phyloP scores from a whole-genome alignment of 2,797 vertebrate genomes.

The Anableps anableps region DNA sequence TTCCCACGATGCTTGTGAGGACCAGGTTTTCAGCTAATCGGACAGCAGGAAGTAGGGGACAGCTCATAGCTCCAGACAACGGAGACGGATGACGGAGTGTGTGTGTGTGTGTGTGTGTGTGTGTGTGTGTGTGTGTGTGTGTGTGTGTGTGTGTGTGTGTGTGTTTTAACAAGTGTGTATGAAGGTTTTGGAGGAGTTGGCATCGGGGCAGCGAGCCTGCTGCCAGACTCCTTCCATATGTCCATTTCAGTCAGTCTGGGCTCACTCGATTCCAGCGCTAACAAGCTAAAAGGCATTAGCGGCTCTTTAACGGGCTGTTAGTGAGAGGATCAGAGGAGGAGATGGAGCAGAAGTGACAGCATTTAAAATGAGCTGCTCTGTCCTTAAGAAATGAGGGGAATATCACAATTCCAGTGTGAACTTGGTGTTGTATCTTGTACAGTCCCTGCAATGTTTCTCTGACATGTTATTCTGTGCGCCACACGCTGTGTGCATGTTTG shows the following conservation, averaged over 20 bases:
- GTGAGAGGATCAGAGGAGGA: conserved; percentile 46
- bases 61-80: conserved; percentile 44
- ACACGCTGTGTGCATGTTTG: neutral
- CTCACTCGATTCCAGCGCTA: conserved; percentile 60
- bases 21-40: conserved; percentile 62
- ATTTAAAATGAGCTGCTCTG: conserved; percentile 34
- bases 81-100: conserved; percentile 15
- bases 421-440: conserved; percentile 10
- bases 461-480: neutral
- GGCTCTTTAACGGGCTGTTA: conserved; percentile 57
- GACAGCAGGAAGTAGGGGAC: conserved; percentile 57
- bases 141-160: conserved; percentile 34
- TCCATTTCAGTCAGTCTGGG: conserved; percentile 64
- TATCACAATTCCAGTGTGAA: conserved; percentile 16
- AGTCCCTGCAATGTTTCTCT: neutral
- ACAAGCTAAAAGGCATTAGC: conserved; percentile 65
- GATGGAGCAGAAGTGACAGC: conserved; percentile 35
- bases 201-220: conserved; percentile 34
- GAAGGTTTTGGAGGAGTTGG: conserved; percentile 57
- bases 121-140: conserved; percentile 27
- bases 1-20: conserved; percentile 58
- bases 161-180: conserved; percentile 16
- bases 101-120: conserved; percentile 35
- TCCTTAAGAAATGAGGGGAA: conserved; percentile 42
- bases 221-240: conserved; percentile 77